These are phyloP conservation scores for Bos javanicus DNA, from an alignment of 2,113 vertebrate species.

Conservation along the genomic window DNA sequence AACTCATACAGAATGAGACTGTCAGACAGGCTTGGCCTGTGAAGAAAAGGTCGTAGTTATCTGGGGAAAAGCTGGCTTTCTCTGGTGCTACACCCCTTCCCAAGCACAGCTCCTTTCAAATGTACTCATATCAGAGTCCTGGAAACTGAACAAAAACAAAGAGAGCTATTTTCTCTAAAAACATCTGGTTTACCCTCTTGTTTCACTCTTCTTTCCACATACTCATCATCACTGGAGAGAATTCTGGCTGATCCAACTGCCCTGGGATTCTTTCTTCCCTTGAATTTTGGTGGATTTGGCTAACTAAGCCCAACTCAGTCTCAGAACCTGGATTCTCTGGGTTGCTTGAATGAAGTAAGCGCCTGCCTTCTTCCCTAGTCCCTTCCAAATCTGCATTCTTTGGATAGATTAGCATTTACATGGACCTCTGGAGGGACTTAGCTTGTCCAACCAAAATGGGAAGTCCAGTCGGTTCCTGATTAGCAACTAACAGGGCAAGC, in stretches of 20 bases:
- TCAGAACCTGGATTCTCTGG: background rate
- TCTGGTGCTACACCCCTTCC: background rate
- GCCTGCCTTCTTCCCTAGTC: background rate
- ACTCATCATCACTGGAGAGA: background rate
- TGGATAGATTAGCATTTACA: background rate
- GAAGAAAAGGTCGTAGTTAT: slow-evolving; percentile 36
- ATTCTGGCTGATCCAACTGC: background rate
- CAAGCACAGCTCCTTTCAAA: background rate
- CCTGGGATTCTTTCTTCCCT: background rate
- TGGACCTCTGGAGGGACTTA: background rate
- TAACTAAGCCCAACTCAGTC: background rate
- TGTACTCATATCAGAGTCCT: background rate
- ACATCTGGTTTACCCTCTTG: background rate
- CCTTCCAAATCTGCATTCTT: background rate
- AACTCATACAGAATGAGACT: slow-evolving; percentile 26
- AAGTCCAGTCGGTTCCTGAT: background rate
- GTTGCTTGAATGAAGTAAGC: background rate
- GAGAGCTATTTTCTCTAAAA: slow-evolving; percentile 31
- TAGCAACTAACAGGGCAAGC: background rate
- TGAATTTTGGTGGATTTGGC: background rate
- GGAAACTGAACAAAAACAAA: slow-evolving; percentile 20
- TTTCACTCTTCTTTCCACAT: background rate
- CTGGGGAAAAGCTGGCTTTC: background rate
- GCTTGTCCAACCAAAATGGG: background rate
- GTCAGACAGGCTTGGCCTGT: slow-evolving; percentile 20